Evolutionary conservation across 2,797 vertebrate genomes (phyloP), one percentile per base, ranked within the genome.

Genomic region (Peromyscus nudipes): DNA sequence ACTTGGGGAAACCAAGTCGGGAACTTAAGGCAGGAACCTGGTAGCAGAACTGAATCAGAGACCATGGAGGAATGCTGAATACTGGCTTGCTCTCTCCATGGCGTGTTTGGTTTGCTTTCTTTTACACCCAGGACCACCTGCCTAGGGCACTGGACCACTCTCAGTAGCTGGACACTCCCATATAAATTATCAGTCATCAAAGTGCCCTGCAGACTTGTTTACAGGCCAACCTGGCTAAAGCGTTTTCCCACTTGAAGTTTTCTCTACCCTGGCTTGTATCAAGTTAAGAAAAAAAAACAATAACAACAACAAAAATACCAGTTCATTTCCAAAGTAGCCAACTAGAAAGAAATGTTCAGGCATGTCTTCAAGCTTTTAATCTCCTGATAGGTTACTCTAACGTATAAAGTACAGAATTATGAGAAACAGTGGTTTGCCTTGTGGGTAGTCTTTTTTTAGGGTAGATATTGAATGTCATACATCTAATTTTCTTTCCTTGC

Each of bases 301-400:
- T 0, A 49, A 49, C 49, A 49, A 52, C 11, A 25, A 62, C 19
- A 62, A 62, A 62, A 52, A 8, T 25, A n/a, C 21, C 12, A 16
- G 8, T 16, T 85, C 73, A 91, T 96, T 96, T 92, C 81, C 86
- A 80, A 92, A 83, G 79, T 57, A 95, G 83, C 81, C 25, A 60
- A 25, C 37, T 27, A 75, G n/a, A 86, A 85, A 25, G 19, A 2
- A 25, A 67, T 69, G 11, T 8, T 67, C 29, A 86, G 19, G 6
- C 8, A 55, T 8, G 67, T 90, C 43, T 34, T 10, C 34, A n/a
- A 4, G 21, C 9, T 52, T 81, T 46, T 31, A 69, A 11, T 62
- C 31, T 80, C 57, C 16, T n/a, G 40, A 46, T 91, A 80, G 67
- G 17, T n/a, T 34, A 13, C 9, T 75, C 57, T 60, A 12, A 17